Conservation (phyloP, 2,888 invertebrate species). For the Drosophila anomalipes region DNA sequence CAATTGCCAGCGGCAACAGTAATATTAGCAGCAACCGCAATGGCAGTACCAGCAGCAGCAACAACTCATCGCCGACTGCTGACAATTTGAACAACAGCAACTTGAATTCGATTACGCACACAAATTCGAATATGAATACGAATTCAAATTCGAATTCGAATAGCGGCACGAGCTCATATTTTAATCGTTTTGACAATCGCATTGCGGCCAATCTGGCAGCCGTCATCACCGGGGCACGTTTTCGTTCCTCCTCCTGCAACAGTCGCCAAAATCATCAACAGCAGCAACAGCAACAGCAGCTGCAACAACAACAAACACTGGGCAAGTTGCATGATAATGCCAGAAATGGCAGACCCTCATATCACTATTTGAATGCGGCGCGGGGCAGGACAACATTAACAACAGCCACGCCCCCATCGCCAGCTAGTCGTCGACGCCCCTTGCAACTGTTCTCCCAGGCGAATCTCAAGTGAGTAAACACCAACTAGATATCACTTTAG, state of each 20-base stretch:
- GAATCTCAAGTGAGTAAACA: conserved; percentile 83
- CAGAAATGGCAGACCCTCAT: conserved; percentile 31
- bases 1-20: conserved; percentile 28
- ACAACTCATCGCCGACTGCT: conserved; percentile 65
- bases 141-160: conserved; percentile 47
- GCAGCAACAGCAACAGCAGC: conserved; percentile 24
- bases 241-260: conserved; percentile 78
- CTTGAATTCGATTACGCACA: conserved; percentile 46
- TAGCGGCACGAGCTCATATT: conserved; percentile 70
- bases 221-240: conserved; percentile 77
- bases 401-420: conserved; percentile 62
- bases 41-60: conserved; percentile 69
- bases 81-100: conserved; percentile 72
- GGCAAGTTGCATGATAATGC: conserved; percentile 32
- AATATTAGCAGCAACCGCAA: conserved; percentile 30
- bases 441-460: conserved; percentile 82
- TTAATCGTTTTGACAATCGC: conserved; percentile 83
- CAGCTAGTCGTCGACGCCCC: conserved; percentile 74
- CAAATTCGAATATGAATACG: conserved; percentile 65
- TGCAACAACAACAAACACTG: conserved; percentile 6
- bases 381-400: conserved; percentile 30
- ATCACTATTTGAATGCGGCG: conserved; percentile 40
- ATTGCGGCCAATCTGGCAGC: conserved; percentile 82
- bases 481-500: conserved; percentile 3
- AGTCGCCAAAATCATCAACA: conserved; percentile 55